These are phyloP conservation scores for Chrysopilus asiliformis DNA, from an alignment of 2,888 invertebrate genomes.

Conservation along the genomic window DNA sequence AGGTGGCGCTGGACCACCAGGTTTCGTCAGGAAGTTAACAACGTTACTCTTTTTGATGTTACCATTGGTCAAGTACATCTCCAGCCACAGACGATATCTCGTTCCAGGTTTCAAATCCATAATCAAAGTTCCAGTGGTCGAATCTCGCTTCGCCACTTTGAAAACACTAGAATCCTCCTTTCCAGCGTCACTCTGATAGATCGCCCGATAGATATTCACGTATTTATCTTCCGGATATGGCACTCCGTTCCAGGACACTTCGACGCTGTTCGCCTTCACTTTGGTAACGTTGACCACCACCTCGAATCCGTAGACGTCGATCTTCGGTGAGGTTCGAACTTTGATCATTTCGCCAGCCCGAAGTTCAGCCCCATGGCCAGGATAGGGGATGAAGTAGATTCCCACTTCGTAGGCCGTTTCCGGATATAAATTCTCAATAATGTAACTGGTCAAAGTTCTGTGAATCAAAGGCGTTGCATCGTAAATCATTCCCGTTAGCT, in stretches of 20 bases:
- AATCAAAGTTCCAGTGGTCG: conserved; percentile 50
- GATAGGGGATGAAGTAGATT: conserved; percentile 69
- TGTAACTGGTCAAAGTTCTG: conserved; percentile 61
- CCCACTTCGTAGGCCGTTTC: conserved; percentile 72
- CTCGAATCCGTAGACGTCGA: conserved; percentile 72
- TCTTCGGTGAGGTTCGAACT: conserved; percentile 52
- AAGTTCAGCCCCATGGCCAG: conserved; percentile 64
- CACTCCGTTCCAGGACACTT: conserved; percentile 70
- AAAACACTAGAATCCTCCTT: conserved; percentile 61
- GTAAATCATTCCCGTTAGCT: conserved; percentile 68
- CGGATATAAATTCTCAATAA: conserved; percentile 63
- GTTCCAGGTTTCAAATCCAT: conserved; percentile 62
- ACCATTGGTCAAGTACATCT: conserved; percentile 79
- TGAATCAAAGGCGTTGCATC: conserved; percentile 76
- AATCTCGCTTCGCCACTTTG: conserved; percentile 60
- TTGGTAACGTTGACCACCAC: conserved; percentile 61
- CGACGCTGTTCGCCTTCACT: conserved; percentile 62
- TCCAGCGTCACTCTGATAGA: conserved; percentile 61
- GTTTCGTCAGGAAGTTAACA: conserved; percentile 73
- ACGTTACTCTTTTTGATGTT: conserved; percentile 83
- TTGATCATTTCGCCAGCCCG: conserved; percentile 56
- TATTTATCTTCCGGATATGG: conserved; percentile 82
- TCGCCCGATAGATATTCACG: conserved; percentile 77
- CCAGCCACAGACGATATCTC: conserved; percentile 75
- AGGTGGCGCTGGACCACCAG: conserved; percentile 43